Conservation (phyloP, 2,888 invertebrate genomes). For the Pterostichus madidus region DNA sequence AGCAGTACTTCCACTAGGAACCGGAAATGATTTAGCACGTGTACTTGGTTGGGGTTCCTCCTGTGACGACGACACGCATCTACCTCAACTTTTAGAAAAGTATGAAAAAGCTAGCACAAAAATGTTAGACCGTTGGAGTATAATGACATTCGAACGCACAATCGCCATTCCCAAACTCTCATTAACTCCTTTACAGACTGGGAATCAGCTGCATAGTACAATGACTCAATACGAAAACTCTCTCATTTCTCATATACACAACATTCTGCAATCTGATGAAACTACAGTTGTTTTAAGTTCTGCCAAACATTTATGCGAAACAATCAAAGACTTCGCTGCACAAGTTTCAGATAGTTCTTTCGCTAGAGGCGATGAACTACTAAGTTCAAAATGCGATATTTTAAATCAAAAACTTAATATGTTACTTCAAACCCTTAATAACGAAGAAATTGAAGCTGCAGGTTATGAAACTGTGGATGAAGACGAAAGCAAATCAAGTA, state of each 20-base stretch:
- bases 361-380: slow-evolving; percentile 81
- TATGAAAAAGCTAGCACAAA: slow-evolving; percentile 98
- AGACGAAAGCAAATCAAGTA: slow-evolving; percentile 71
- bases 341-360: slow-evolving; percentile 81
- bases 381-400: slow-evolving; percentile 85
- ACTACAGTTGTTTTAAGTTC: slow-evolving; percentile 85
- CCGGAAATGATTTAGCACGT: slow-evolving; percentile 97
- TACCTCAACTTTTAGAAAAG: slow-evolving; percentile 94
- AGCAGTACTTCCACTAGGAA: slow-evolving; percentile 96
- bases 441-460: slow-evolving; percentile 80
- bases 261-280: slow-evolving; percentile 91
- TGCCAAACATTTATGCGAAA: slow-evolving; percentile 88
- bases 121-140: slow-evolving; percentile 98
- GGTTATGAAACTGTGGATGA: slow-evolving; percentile 72
- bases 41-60: slow-evolving; percentile 98
- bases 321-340: slow-evolving; percentile 86
- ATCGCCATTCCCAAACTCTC: slow-evolving; percentile 81
- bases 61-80: slow-evolving; percentile 96
- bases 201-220: slow-evolving; percentile 78
- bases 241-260: slow-evolving; percentile 89
- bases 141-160: slow-evolving; percentile 93
- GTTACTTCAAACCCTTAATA: slow-evolving; percentile 85
- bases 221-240: slow-evolving; percentile 88
- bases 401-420: slow-evolving; percentile 88
- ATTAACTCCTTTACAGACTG: slow-evolving; percentile 77